Evolutionary conservation across 2,888 invertebrate genomes (phyloP).

Genomic region (Ormia ochracea): DNA sequence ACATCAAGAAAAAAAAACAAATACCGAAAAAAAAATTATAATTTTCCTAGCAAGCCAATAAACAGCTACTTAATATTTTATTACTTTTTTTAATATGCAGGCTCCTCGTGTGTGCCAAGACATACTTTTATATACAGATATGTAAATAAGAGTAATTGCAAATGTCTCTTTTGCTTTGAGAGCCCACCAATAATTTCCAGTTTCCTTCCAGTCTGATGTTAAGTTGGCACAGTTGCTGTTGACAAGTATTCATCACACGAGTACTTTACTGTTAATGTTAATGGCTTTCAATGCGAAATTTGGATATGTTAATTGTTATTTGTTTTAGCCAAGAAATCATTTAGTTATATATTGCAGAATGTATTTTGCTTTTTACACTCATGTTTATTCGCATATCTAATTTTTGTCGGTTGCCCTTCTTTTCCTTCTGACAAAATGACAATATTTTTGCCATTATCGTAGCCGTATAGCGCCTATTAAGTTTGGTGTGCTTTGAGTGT

Average conservation of each 20-base stretch:
- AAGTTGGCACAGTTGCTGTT: not conserved
- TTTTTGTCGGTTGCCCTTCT: not conserved
- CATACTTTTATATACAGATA: too few species aligned
- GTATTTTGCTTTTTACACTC: not conserved
- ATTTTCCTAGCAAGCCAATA: too few species aligned
- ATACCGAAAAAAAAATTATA: too few species aligned
- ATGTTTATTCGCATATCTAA: conserved; percentile 36
- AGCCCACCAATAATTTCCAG: not conserved
- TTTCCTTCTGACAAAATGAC: too few species aligned
- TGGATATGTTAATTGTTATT: not conserved
- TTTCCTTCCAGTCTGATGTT: conserved; percentile 7
- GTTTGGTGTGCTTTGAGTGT: not conserved
- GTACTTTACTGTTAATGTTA: not conserved
- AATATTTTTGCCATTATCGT: too few species aligned
- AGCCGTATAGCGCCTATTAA: not conserved
- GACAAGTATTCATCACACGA: not conserved
- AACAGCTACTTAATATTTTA: too few species aligned
- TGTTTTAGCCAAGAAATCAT: too few species aligned
- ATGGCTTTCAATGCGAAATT: not conserved
- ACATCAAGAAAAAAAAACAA: too few species aligned
- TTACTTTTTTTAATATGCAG: too few species aligned
- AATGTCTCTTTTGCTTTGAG: not conserved
- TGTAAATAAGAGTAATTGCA: too few species aligned
- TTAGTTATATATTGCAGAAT: not conserved
- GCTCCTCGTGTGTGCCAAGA: too few species aligned